Evolutionary conservation across 2,797 vertebrate species (phyloP).

Genomic region (Malurus leucopterus): DNA sequence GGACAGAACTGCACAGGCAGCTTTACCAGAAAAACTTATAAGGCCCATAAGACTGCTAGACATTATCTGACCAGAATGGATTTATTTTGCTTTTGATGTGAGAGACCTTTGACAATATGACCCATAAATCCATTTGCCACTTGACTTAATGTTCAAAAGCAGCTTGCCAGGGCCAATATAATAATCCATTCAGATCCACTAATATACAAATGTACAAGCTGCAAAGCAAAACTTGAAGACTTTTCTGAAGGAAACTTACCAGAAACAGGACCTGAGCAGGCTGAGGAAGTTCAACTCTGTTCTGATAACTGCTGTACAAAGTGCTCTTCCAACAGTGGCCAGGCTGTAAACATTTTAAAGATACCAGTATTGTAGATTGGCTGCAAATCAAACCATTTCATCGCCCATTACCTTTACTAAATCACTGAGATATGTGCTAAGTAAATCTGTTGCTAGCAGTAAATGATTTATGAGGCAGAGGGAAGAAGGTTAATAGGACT

Average conservation of each 20-base stretch:
- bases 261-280: background rate
- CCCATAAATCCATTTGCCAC: accelerated
- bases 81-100: background rate
- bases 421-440: background rate
- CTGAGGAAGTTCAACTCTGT: background rate
- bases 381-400: slow-evolving; percentile 26
- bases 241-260: background rate
- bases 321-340: background rate
- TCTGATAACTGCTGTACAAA: background rate
- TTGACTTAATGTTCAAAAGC: background rate
- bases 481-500: background rate
- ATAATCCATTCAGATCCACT: background rate
- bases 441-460: background rate
- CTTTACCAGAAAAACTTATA: background rate
- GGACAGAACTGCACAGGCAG: accelerated
- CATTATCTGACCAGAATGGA: background rate
- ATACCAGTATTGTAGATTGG: background rate
- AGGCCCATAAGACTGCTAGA: accelerated
- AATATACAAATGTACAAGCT: background rate
- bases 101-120: background rate
- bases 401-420: background rate
- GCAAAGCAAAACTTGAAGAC: background rate
- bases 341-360: background rate
- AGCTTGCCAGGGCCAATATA: background rate
- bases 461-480: slow-evolving; percentile 4